Percentiles rank a stretch among this genome's conserved stretches.
These are phyloP conservation scores for Phrynosoma platyrhinos DNA, from an alignment of 2,113 vertebrate genomes.

Conservation along the genomic window DNA sequence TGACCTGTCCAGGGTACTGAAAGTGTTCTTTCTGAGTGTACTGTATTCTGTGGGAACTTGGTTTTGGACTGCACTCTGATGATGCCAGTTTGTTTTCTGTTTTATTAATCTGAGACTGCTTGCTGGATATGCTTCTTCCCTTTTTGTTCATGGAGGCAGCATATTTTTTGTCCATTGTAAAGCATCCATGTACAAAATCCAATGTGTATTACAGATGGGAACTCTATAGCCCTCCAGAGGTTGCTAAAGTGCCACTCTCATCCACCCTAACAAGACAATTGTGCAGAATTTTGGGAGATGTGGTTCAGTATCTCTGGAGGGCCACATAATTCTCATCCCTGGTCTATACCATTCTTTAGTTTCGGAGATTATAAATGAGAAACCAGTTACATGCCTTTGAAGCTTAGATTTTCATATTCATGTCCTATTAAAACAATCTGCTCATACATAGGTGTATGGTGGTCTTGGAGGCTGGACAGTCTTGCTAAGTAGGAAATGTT, in stretches of 20 bases:
- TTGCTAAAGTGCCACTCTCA: no score
- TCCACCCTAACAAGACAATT: no score
- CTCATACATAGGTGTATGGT: background rate
- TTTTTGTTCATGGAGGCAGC: no score
- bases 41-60: background rate
- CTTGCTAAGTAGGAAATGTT: background rate
- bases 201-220: background rate
- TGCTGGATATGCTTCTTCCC: background rate
- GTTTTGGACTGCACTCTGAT: background rate
- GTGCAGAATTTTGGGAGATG: no score
- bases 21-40: background rate
- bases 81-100: background rate
- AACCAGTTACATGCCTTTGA: background rate
- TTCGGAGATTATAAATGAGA: background rate
- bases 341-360: no score
- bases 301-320: no score
- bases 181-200: background rate
- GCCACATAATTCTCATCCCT: no score
- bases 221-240: background rate
- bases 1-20: background rate
- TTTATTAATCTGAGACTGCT: background rate
- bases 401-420: background rate
- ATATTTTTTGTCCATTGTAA: no score
- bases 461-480: background rate
- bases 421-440: background rate